phyloP scores from a whole-genome alignment of 2,797 vertebrate genomes.

The Serranus cabrilla region DNA sequence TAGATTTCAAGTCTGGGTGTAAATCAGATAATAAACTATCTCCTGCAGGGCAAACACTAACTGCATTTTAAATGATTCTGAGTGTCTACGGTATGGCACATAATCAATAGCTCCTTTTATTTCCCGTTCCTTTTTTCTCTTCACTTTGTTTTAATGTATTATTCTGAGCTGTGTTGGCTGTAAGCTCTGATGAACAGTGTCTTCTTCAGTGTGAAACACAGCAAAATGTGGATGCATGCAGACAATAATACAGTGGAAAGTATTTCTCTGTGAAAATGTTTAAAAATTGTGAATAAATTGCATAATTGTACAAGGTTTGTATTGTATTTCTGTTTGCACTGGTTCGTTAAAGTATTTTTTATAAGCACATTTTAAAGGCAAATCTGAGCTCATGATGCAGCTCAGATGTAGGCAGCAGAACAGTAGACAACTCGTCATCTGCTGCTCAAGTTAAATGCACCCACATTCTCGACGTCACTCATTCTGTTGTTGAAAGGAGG shows the following conservation, averaged over 20 bases:
- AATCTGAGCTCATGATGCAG: slow-evolving; percentile 1
- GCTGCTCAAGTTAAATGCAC: not conserved
- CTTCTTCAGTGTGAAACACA: not conserved
- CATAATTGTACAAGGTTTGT: no score
- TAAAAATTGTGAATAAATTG: not conserved
- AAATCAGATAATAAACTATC: not conserved
- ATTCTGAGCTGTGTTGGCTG: not conserved
- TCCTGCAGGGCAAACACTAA: not conserved
- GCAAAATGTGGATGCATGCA: not conserved
- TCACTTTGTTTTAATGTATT: not conserved
- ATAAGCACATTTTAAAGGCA: not conserved
- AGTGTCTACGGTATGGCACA: not conserved
- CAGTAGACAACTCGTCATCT: not conserved
- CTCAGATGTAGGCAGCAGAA: not conserved
- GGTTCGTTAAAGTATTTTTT: not conserved
- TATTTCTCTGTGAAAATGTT: not conserved
- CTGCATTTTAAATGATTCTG: not conserved
- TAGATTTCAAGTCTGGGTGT: not conserved
- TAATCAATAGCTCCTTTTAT: not conserved
- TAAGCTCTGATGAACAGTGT: not conserved
- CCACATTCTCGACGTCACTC: not conserved
- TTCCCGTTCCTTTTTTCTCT: not conserved
- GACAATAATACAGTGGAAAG: not conserved
- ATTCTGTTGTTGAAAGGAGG: not conserved
- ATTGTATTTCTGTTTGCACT: not conserved